Evolutionary conservation across 2,797 vertebrate species (phyloP).

Genomic region (Adelosebastes latens): DNA sequence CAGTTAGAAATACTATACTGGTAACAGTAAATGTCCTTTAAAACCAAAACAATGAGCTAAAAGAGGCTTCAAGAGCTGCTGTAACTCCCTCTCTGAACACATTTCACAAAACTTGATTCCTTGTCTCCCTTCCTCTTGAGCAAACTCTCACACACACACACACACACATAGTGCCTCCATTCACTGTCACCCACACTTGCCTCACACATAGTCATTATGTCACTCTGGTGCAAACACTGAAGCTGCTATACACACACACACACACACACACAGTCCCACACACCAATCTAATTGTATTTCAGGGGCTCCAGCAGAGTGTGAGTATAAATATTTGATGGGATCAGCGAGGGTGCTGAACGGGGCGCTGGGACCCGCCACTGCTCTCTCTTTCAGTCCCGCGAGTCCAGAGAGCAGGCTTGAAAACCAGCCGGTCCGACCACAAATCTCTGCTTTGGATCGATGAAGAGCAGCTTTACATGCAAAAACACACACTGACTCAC

Average conservation of each 20-base stretch:
- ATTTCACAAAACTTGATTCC: not conserved
- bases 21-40: too few relatives aligned
- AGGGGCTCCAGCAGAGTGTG: constrained; percentile 39
- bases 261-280: constrained; percentile 9
- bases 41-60: not conserved
- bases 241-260: not conserved
- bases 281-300: constrained; percentile 45
- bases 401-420: constrained; percentile 24
- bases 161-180: not conserved
- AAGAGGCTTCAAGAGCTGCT: not conserved
- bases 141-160: not conserved
- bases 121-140: not conserved
- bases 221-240: constrained; percentile 11
- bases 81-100: not conserved
- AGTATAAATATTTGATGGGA: constrained; percentile 71
- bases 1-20: too few relatives aligned
- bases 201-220: constrained; percentile 7
- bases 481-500: not conserved
- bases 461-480: constrained; percentile 22
- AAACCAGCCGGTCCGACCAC: constrained; percentile 23
- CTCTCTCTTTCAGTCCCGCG: constrained; percentile 1
- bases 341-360: constrained; percentile 15
- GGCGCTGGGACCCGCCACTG: constrained; percentile 28
- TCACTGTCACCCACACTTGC: not conserved
- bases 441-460: constrained; percentile 49